A percentile compares a stretch with the other conserved stretches of the same genome.
These are phyloP conservation scores for Meriones unguiculatus DNA, from an alignment of 2,113 vertebrate genomes.

Conservation along the genomic window DNA sequence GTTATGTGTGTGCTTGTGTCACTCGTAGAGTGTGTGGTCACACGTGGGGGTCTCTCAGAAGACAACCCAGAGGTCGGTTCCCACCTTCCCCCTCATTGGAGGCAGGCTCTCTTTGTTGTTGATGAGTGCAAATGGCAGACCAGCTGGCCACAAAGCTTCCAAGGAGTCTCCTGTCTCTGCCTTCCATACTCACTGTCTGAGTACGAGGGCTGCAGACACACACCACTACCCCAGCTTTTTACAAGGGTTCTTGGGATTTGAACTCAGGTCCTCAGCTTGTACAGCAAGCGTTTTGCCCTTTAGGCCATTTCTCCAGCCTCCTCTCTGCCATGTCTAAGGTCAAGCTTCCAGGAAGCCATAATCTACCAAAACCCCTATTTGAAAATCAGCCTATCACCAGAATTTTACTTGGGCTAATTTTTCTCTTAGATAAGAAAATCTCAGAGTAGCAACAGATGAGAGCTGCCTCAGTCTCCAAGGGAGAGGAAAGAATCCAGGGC, in stretches of 20 bases:
- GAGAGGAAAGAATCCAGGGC: neutral
- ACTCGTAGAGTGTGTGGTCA: neutral
- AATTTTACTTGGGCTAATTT: neutral
- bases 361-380: neutral
- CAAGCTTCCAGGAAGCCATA: neutral
- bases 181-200: too few relatives aligned
- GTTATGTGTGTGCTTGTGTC: neutral
- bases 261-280: neutral
- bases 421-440: neutral
- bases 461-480: neutral
- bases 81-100: neutral
- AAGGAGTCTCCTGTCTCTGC: too few relatives aligned
- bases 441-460: neutral
- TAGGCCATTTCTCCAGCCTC: too few relatives aligned
- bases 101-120: neutral
- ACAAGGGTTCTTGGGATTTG: neutral
- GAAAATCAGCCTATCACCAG: neutral
- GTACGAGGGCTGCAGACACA: neutral
- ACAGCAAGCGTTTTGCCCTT: neutral
- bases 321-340: neutral
- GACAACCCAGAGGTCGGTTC: neutral
- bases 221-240: neutral
- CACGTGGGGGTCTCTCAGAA: neutral
- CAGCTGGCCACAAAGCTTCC: neutral
- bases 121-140: neutral